Conservation (phyloP, 2,797 vertebrate species). For the Jordanella pulchra region DNA sequence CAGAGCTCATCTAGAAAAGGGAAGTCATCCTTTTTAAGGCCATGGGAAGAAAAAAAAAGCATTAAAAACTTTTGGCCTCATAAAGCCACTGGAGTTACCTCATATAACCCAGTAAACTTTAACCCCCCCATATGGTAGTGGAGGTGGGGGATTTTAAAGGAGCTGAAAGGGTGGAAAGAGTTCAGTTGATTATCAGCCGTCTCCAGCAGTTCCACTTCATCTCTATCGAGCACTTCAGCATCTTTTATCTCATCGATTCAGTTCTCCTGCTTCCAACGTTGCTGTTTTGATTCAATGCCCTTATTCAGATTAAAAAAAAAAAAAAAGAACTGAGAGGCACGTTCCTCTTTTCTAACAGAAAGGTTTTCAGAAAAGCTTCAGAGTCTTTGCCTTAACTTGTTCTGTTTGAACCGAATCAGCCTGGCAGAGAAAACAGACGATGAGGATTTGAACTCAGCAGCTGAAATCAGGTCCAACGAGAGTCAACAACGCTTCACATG, state of each 20-base stretch:
- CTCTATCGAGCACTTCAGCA: constrained; percentile 3
- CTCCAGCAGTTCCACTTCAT: neutral
- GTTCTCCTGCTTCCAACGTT: neutral
- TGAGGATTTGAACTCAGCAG: constrained; percentile 7
- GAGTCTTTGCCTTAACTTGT: neutral
- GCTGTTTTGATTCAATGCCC: neutral
- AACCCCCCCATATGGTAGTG: neutral
- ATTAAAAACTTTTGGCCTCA: neutral
- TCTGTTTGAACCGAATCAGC: neutral
- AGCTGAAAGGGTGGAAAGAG: neutral
- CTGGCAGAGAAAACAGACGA: constrained; percentile 13
- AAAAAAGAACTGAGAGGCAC: neutral
- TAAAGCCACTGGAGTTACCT: neutral
- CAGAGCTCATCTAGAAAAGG: constrained; percentile 4
- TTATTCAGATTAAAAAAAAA: neutral
- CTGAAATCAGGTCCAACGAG: neutral
- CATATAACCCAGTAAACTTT: neutral
- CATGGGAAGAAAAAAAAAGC: neutral
- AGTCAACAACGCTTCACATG: too few species aligned
- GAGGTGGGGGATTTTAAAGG: neutral
- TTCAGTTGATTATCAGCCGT: constrained; percentile 1
- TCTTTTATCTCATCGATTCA: neutral
- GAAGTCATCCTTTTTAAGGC: neutral
- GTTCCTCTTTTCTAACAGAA: neutral
- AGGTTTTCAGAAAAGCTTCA: neutral